Evolutionary conservation across 2,113 vertebrate species (phyloP).

Genomic region (Xyliphius kryptos): DNA sequence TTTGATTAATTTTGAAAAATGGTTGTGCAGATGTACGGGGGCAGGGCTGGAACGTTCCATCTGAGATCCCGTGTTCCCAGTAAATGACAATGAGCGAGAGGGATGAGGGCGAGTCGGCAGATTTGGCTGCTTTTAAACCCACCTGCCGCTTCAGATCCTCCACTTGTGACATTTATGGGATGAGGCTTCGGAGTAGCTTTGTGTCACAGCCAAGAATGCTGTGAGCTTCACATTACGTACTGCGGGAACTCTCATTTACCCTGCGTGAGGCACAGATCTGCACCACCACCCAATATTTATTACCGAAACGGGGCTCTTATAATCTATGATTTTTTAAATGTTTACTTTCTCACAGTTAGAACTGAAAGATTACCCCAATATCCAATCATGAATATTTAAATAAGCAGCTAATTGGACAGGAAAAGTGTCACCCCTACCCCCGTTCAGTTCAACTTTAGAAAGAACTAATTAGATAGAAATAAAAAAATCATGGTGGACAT

Average conservation of each 20-base stretch:
- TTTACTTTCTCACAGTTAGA: too few relatives aligned
- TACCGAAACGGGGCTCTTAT: neutral
- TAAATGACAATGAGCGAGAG: conserved; percentile 30
- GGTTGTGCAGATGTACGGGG: conserved; percentile 15
- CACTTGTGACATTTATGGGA: conserved; percentile 69
- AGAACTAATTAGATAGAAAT: too few relatives aligned
- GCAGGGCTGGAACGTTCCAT: conserved; percentile 40
- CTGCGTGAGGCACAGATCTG: conserved; percentile 36
- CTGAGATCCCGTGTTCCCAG: conserved; percentile 15
- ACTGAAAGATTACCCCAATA: too few relatives aligned
- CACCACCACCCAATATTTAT: conserved; percentile 46
- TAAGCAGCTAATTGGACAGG: too few relatives aligned
- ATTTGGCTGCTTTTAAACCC: conserved; percentile 62
- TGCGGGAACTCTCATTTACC: conserved; percentile 58
- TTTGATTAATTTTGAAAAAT: conserved; percentile 40
- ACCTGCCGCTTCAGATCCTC: conserved; percentile 69
- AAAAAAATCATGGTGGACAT: too few relatives aligned
- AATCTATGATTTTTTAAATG: too few relatives aligned
- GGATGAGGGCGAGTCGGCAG: conserved; percentile 48
- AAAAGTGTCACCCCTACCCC: too few relatives aligned
- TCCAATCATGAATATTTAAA: too few relatives aligned
- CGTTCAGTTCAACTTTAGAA: too few relatives aligned
- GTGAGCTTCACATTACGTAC: conserved; percentile 59
- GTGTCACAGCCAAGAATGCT: conserved; percentile 60
- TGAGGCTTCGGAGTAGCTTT: conserved; percentile 69